Base-by-base conservation (phyloP, 2,797 vertebrate genomes). In the Lindbergichthys nudifrons region DNA sequence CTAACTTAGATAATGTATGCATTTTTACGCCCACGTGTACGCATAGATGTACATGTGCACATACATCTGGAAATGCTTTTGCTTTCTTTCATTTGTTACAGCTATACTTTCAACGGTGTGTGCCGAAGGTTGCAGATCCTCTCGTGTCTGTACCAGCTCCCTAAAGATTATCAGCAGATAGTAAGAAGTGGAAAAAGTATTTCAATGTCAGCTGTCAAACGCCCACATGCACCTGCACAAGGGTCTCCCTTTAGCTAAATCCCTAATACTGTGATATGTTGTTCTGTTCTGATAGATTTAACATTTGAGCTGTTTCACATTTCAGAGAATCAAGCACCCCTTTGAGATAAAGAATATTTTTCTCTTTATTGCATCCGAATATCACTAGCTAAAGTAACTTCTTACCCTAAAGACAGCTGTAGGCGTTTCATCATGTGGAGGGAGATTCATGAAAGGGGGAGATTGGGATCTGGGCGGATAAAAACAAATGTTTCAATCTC, bases 321-420 rank as follows among this genome's bases (percentile, higher is more conserved):
- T 52, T 69, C 70, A 3, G 5, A 45, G 32, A 64, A 73, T 70
- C 59, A 72, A 76, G 45, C 18, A 41, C 39, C 10, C 2, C 65
- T 59, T 21, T 26, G 26, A 72, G 63, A 69, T 52, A 16, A 68
- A 75, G 73, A 72, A n/a, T 51, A 18, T 81, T 75, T 70, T 75
- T 59, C 4, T 19, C 50, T 77, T 74, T 85, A 88, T 89, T 87
- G 78, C 73, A 13, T 70, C 70, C 13, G 9, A 57, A 60, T 70
- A 79, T 75, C 64, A 48, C 57, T 7, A 63, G 69, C 61, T 73
- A 54, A 73, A 70, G 66, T 42, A 75, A 75, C n/a, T 75, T 82
- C 43, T 46, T 36, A 71, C 57, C 65, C 64, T 10, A 26, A 80
- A 86, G 77, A 83, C 48, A 43, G 75, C 79, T 75, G 1, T 12